Evolutionary conservation across 2,113 vertebrate genomes (phyloP), one percentile per base, ranked within the genome.

Genomic region (Tachuris rubrigastra): DNA sequence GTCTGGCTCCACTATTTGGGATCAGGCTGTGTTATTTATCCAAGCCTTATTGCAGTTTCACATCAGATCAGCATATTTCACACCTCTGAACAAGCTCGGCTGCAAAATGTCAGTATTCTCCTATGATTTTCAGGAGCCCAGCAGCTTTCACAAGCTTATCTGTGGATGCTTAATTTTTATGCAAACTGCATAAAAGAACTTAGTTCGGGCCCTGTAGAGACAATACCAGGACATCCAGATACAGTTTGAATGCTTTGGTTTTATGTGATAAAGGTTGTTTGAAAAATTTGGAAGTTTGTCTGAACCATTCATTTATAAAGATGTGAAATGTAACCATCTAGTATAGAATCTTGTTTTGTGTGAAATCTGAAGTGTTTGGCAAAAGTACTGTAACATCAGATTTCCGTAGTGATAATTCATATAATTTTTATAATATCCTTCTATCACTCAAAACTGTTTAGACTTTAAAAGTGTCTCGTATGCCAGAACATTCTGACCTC

Each of bases 301-400:
- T 91, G 63, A 95, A 66, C 42, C 12, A 42, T 27, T 53, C 30
- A 3, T 73, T 79, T 88, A 50, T 55, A 74, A 76, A 93, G 39
- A 37, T 41, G n/a, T 73, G 56, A 63, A 90, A 55, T 52, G 49
- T 77, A 80, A 39, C 46, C 25, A 24, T 74, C 41, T 39, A 58
- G 12, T 33, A 5, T 55, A 6, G 44, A 72, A 41, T 8, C 23
- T 71, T 73, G 47, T 81, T 85, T 47, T 78, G 44, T 90, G 94
- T 92, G 92, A 94, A 95, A 85, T 93, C 67, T 93, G 85, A 94
- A 80, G 30, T 47, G 41, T 69, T 63, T 86, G 65, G 30, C 25
- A 55, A 59, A 77, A 67, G 39, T 52, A 62, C 60, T 87, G 71
- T 56, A 91, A 15, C 75, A 71, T 90, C 87, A 77, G 82, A 93